Evolutionary conservation across 1,140 invertebrate genomes (phyloP).

Genomic region (Stegodyphus dumicola): DNA sequence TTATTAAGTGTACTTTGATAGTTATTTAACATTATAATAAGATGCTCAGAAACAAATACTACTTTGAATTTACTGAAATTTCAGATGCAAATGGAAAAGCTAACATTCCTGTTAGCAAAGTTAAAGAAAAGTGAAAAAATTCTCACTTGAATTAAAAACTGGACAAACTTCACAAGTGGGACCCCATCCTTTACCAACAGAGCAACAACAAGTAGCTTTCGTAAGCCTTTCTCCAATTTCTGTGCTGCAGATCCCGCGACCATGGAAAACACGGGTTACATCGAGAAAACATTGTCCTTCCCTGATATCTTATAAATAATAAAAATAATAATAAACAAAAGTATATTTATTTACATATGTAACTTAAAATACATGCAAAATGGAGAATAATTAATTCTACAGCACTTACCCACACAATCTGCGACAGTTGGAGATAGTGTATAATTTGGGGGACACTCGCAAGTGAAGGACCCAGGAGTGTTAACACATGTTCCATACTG

Average conservation of each 20-base stretch:
- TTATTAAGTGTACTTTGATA: too few relatives aligned
- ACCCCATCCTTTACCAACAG: constrained; percentile 86
- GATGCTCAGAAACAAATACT: too few relatives aligned
- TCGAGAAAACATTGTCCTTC: constrained; percentile 82
- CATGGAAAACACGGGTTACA: constrained; percentile 68
- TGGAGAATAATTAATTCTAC: too few relatives aligned
- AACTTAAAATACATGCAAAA: too few relatives aligned
- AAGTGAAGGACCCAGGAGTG: constrained; percentile 85
- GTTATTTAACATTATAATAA: too few relatives aligned
- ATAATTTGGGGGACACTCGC: constrained; percentile 88
- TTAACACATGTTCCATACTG: constrained; percentile 87
- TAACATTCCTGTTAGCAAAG: too few relatives aligned
- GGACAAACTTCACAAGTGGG: constrained; percentile 85
- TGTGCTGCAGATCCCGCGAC: constrained; percentile 70
- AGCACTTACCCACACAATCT: constrained; percentile 76
- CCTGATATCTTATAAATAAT: constrained; percentile 75
- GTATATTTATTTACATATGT: background rate
- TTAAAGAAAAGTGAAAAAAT: background rate
- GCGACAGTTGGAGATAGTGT: constrained; percentile 74
- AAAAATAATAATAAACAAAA: background rate
- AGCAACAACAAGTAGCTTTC: constrained; percentile 87
- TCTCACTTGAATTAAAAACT: constrained; percentile 71
- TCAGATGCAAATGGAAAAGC: too few relatives aligned
- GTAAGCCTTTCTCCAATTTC: constrained; percentile 76
- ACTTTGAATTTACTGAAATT: too few relatives aligned